Evolutionary conservation across 2,797 vertebrate species (phyloP).

Genomic region (Acanthurus tractus): DNA sequence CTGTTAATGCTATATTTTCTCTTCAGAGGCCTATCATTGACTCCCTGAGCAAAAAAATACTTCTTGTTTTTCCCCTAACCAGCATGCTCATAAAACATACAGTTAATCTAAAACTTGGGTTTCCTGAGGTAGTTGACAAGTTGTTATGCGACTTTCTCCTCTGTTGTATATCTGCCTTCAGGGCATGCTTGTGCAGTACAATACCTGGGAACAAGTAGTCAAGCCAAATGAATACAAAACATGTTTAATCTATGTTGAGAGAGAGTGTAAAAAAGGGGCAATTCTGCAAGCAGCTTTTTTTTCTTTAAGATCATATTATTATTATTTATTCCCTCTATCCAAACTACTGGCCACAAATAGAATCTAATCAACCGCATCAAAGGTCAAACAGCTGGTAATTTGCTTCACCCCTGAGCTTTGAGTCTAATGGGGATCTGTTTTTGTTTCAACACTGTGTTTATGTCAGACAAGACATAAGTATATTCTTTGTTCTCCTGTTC

Average conservation of each 20-base stretch:
- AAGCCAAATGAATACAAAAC: conserved; percentile 8
- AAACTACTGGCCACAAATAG: conserved; percentile 18
- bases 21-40: not conserved
- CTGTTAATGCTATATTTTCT: not conserved
- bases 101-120: not conserved
- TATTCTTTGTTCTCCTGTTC: conserved; percentile 11
- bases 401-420: conserved; percentile 31
- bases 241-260: conserved; percentile 32
- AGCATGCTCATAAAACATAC: not conserved
- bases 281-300: conserved; percentile 11
- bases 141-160: not conserved
- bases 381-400: conserved; percentile 25
- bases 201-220: conserved; percentile 1
- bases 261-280: not conserved
- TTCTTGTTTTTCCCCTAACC: not conserved
- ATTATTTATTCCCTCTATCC: not conserved
- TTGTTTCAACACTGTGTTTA: conserved; percentile 25
- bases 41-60: not conserved
- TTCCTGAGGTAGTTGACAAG: not conserved
- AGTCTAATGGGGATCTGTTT: conserved; percentile 10
- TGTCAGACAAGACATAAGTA: not conserved
- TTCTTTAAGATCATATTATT: not conserved
- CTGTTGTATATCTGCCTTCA: not conserved
- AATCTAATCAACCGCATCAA: conserved; percentile 15
- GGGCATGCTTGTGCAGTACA: not conserved